Evolutionary conservation across 2,888 invertebrate genomes (phyloP).

Genomic region (Cheilosia vernalis): DNA sequence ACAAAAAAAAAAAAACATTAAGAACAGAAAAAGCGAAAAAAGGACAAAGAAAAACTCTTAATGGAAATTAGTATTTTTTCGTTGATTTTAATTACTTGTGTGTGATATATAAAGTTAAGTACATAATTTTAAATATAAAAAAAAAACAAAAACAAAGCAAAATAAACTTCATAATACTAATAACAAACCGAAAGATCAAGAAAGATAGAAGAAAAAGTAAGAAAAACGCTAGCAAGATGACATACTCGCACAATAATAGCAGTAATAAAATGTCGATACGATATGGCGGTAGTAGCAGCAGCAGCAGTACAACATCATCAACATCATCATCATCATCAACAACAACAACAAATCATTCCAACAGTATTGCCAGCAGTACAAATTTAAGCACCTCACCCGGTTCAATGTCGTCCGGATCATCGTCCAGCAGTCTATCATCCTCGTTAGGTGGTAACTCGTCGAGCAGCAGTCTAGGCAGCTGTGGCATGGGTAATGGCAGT

Average conservation of each 20-base stretch:
- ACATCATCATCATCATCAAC: slow-evolving; percentile 67
- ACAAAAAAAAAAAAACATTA: slow-evolving; percentile 43
- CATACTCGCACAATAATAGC: slow-evolving; percentile 84
- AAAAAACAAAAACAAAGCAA: slow-evolving; percentile 5
- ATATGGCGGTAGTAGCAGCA: slow-evolving; percentile 79
- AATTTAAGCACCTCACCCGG: slow-evolving; percentile 77
- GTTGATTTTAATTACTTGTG: slow-evolving; percentile 82
- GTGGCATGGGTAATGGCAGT: slow-evolving; percentile 74
- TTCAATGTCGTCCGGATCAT: slow-evolving; percentile 77
- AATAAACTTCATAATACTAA: slow-evolving; percentile 47
- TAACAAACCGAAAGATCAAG: slow-evolving; percentile 67
- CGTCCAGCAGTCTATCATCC: slow-evolving; percentile 78
- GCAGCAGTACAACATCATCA: slow-evolving; percentile 77
- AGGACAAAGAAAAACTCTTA: slow-evolving; percentile 65
- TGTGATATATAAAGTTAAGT: slow-evolving; percentile 82
- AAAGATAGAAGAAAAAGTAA: slow-evolving; percentile 60
- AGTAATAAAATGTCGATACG: slow-evolving; percentile 80
- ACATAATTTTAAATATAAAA: slow-evolving; percentile 66
- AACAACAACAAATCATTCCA: slow-evolving; percentile 82
- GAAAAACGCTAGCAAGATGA: slow-evolving; percentile 79
- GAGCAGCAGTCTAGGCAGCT: slow-evolving; percentile 69
- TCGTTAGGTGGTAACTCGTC: slow-evolving; percentile 78
- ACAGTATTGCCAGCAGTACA: slow-evolving; percentile 84
- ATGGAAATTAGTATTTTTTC: slow-evolving; percentile 76
- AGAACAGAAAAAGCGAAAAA: slow-evolving; percentile 55